A percentile compares a stretch with the other conserved stretches of the same genome.
Evolutionary conservation across 2,797 vertebrate species (phyloP).

Genomic region (Eidolon dupreanum): DNA sequence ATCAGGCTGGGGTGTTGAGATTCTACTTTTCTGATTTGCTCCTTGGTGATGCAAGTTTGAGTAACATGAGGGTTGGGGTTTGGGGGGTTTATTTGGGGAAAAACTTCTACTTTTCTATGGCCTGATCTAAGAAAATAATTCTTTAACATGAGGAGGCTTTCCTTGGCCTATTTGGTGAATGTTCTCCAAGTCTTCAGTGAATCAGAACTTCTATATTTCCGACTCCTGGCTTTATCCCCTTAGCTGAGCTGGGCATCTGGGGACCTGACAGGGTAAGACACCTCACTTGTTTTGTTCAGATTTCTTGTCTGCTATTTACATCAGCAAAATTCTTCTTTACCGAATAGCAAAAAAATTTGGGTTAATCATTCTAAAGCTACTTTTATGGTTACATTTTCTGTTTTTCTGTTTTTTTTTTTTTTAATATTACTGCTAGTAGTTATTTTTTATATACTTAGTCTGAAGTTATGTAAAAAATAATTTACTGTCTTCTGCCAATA

Average conservation of each 20-base stretch:
- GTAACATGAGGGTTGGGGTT: neutral
- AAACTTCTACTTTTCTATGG: neutral
- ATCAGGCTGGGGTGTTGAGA: neutral
- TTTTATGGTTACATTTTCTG: slow-evolving; percentile 16
- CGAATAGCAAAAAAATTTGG: neutral
- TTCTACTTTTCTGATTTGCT: neutral
- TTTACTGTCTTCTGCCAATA: neutral
- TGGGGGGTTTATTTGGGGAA: neutral
- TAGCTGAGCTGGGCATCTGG: neutral
- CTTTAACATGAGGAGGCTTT: neutral
- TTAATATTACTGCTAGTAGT: neutral
- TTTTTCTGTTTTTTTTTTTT: neutral
- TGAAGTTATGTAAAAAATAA: slow-evolving; percentile 29
- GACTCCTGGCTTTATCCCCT: neutral
- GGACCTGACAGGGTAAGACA: neutral
- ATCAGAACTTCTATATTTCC: neutral
- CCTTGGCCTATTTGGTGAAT: neutral
- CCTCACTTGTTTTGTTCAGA: neutral
- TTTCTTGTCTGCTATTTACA: neutral
- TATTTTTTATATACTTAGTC: slow-evolving; percentile 5
- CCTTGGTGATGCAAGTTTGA: neutral
- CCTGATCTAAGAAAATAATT: neutral
- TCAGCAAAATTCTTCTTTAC: slow-evolving; percentile 17
- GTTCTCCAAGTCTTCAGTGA: neutral
- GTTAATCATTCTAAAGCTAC: neutral